Base-by-base conservation (phyloP, 2,113 vertebrate genomes). In the Pseudorasbora parva region DNA sequence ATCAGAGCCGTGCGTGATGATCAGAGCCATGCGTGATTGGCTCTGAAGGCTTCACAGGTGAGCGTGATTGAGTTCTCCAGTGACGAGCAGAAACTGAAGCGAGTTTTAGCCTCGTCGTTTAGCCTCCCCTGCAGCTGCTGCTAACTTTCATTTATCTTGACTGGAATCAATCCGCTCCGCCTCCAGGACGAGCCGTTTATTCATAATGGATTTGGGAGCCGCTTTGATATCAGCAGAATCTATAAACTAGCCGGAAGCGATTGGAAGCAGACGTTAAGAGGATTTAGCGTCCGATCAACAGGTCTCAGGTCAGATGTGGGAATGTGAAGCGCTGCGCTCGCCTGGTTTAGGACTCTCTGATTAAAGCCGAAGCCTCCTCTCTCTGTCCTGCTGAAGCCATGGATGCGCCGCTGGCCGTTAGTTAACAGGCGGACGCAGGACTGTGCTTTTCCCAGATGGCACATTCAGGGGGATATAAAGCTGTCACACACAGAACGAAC, bases 391-490 rank as follows among this genome's bases (percentile, higher is more conserved):
- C 30, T 19, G 54, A 11, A 78, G 27, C 27, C 60, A 60, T 9
- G 33, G 19, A 77, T 8, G 8, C 5, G 15, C 54, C 56, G n/a
- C n/a, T 59, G 75, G 56, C 76, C 76, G 60, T 62, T 62, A 62
- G 76, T 78, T 62, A 78, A 60, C 76, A 25, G n/a, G 7, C 54
- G 8, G n/a, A 8, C 15, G 8, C 23, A 23, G 56, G 56, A 60
- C 56, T 19, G 56, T 21, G 33, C 23, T 37, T 59, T 45, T 37
- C 41, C 60, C 64, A 0, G 2, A 54, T 10, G 54, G 81, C 54
- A 73, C 81, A 74, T 23, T 25, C 62, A 78, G 73, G 62, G 43
- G 54, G 80, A 81, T 76, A 76, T 78, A 82, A 86, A 86, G 9
- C 79, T 72, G 51, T 78, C 72, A 82, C 73, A 56, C 73, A 62